A percentile compares a stretch with the other conserved stretches of the same genome.
Conservation (phyloP, 2,113 vertebrate species). For the Hippocampus mohnikei region DNA sequence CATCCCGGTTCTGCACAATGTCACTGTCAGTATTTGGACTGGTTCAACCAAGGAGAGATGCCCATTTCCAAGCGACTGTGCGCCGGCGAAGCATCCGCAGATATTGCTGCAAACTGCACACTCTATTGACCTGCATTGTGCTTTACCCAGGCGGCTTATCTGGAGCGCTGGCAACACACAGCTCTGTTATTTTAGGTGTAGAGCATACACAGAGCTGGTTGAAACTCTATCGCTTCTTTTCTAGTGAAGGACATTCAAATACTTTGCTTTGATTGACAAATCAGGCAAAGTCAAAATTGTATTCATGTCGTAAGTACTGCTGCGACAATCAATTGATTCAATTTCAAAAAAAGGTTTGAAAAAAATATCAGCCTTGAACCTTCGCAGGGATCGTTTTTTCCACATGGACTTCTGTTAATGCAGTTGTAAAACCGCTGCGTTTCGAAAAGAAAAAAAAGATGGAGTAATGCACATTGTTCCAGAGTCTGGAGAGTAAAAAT, state of each 20-base stretch:
- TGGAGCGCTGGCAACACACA: conserved; percentile 10
- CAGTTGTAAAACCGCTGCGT: not conserved
- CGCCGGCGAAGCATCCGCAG: conserved; percentile 36
- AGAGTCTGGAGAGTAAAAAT: not conserved
- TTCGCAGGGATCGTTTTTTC: not conserved
- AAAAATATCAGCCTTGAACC: not conserved
- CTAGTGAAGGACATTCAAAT: not conserved
- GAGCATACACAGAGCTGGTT: conserved; percentile 3
- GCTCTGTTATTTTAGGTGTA: conserved; percentile 12
- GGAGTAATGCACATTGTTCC: not conserved
- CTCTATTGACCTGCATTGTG: conserved; percentile 25
- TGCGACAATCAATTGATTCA: not conserved
- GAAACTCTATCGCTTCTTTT: not conserved
- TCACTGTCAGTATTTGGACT: conserved; percentile 59
- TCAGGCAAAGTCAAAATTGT: not conserved
- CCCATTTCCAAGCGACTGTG: conserved; percentile 47
- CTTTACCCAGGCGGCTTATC: conserved; percentile 15
- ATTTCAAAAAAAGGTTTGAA: not conserved
- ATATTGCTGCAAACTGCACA: conserved; percentile 21
- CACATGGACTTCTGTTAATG: not conserved
- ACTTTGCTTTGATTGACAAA: not conserved
- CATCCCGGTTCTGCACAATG: conserved; percentile 47
- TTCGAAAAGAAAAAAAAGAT: not conserved
- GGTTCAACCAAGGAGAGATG: conserved; percentile 36
- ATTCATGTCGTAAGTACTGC: not conserved